Evolutionary conservation across 2,113 vertebrate genomes (phyloP), one percentile per base, ranked within the genome.

Genomic region (Anarrhichthys ocellatus): DNA sequence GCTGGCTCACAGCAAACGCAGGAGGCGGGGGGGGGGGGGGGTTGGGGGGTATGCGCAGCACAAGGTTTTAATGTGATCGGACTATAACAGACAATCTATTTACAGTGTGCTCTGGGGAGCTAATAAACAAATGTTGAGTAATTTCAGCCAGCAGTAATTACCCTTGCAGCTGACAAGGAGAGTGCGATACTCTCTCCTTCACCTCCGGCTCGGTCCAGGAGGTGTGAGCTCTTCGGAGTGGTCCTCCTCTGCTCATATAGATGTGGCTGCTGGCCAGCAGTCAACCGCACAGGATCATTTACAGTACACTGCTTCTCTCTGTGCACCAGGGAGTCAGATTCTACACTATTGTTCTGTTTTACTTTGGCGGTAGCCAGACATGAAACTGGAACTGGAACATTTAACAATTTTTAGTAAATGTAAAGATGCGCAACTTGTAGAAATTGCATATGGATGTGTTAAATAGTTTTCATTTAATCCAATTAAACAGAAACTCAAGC

Each of bases 91-190:
- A 99, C 98, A 98, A 99, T 99, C 98, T 99, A 99, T 99, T 99
- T 99, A 99, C 97, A 97, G 97, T 97, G 96, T 97, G 96, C 98
- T 99, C 98, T 97, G 95, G 98, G 98, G 98, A 99, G 97, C 98
- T 98, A 97, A 99, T 99, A 99, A 99, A 99, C 98, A 99, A 99
- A 99, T 99, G 98, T 99, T 98, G 98, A 99, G 98, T 99, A 99
- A 99, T 99, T 98, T 99, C 97, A 99, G 98, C 98, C 98, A 99
- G 97, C 97, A 98, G 98, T 99, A 99, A 99, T 99, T 99, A 99
- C 98, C 98, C 98, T 98, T 99, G 97, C 97, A 98, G 97, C 97
- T 99, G 97, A 99, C 97, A 99, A 99, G 98, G 97, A 98, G 97
- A 99, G 96, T 95, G 97, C 96, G 97, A 97, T 97, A 96, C 96